Base-by-base conservation (phyloP, 2,797 vertebrate species). In the Lithobates sylvaticus region DNA sequence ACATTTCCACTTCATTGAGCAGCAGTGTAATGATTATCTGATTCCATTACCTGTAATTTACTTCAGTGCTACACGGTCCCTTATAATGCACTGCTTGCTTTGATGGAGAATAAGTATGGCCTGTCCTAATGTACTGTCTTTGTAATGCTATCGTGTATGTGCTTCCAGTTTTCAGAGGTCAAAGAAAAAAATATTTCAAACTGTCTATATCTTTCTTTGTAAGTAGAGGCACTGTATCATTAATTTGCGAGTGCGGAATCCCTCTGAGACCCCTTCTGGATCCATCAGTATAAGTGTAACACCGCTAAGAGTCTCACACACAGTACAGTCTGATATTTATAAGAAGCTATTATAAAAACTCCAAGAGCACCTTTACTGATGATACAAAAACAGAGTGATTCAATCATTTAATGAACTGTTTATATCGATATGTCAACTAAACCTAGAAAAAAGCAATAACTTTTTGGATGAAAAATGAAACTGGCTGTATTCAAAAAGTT, bases 41-140 rank as follows among this genome's bases (percentile, higher is more conserved):
- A 79, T 83, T 83, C 86, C 70, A 83, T 83, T 83, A 79, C 86
- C 58, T 74, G 69, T 83, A 83, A 87, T 87, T 87, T 83, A 87
- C 78, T 87, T 87, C 78, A 65, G 58, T 71, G 76, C 36, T 64
- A 54, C 3, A 29, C 36, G 54, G 34, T 50, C 78, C 42, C 78
- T 78, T 87, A 65, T 87, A 87, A 78, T 79, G 76, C 44, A 79
- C 72, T 74, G 42, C n/a, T 44, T 74, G 69, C 42, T 78, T 32
- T 83, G 69, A 42, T 79, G 76, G 58, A 67, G 74, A 72, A 83
- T 83, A 83, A 78, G 76, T 78, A 58, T 70, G n/a, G 26, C 42
- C 36, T 73, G 58, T 68, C n/a, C 68, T 78, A 74, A 83, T 83
- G 50, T 74, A 65, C 26, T 78, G 26, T 83, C 50, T 78, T 78